Base-by-base conservation (phyloP, 2,113 vertebrate species). In the Chionodraco myersi region DNA sequence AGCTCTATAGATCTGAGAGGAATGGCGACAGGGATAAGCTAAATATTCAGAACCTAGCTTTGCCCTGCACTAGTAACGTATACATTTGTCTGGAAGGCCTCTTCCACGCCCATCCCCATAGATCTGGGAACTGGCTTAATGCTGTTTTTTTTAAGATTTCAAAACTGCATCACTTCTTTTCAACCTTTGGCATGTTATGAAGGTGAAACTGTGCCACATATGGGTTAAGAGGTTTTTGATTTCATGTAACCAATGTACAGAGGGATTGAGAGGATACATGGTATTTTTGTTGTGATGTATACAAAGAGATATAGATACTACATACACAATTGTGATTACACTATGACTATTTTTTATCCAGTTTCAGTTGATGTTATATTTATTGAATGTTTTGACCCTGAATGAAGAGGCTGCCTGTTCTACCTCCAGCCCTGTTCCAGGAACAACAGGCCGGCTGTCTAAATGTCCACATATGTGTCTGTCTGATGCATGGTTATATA, bases 401-500 rank as follows among this genome's bases (percentile, higher is more conserved):
- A 89, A 77, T 85, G 75, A 88, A 7, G 58, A 80, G 75, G 77
- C 75, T 83, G 88, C 80, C 85, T 88, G 88, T 93, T 89, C 91
- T 92, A 94, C 93, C 93, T 94, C 94, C 90, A 82, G 85, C 69
- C 63, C 70, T 82, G 84, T 84, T 89, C 80, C 84, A 86, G 75
- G 68, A 84, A 83, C 86, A 86, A 85, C 86, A 89, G 87, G 84
- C 83, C 79, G 82, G 77, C 86, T 78, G 87, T 93, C 79, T 87
- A 82, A 88, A 82, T 85, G 89, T 90, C 75, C 72, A 83, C n/a
- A 72, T 78, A 75, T 87, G n/a, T 82, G 85, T 89, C 87, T 82
- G 86, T 92, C 85, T 91, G 87, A 93, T 92, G 94, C 93, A 94
- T 94, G 93, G 87, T 92, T 94, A 77, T 89, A 93, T 88, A 92